Base-by-base conservation (phyloP, 2,888 invertebrate species). In the Eulithis prunata region DNA sequence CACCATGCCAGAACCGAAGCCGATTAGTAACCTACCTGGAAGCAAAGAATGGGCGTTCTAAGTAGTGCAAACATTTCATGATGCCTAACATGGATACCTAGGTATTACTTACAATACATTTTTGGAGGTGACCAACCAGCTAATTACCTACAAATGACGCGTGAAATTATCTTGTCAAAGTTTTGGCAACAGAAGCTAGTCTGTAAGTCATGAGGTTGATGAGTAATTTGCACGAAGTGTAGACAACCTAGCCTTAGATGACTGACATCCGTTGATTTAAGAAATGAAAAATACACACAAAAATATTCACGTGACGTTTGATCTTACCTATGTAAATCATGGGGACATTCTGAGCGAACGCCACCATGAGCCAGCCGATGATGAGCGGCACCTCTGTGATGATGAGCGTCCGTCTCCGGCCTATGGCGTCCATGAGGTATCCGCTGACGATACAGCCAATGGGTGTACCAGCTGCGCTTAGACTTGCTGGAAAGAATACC, bases 1-100 rank as follows among this genome's bases (percentile, higher is more conserved):
- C 41, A 96, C 95, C 95, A 96, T 95, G 2, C 96, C 96, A 0
- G 95, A 95, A 0, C 95, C 95, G 28, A 96, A 89, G 0, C 96
- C 96, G 14, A 95, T 94, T 59, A 96, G 86, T 68, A 96, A 87
- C 71, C 96, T 90, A 7, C 92, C 92, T 93, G 84, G 38, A 67
- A 64, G 21, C n/a, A 55, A 47, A 8, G n/a, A 5, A 47, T 8
- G 13, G 14, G 8, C 41, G 41, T 5, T 41, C 41, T 7, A 41
- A 41, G 41, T 41, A 8, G 41, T 41, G 41, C 41, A 41, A 41
- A 41, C 6, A 10, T 10, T 8, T 41, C 10, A 41, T 41, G 8
- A 41, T 41, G 4, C 6, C 32, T 32, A 41, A 41, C 8, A 41
- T 41, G 3, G 10, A 8, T 11, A 8, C 41, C 41, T 41, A 10